Evolutionary conservation across 2,888 invertebrate species (phyloP), one percentile per base, ranked within the genome.

Genomic region (Acronicta alni): DNA sequence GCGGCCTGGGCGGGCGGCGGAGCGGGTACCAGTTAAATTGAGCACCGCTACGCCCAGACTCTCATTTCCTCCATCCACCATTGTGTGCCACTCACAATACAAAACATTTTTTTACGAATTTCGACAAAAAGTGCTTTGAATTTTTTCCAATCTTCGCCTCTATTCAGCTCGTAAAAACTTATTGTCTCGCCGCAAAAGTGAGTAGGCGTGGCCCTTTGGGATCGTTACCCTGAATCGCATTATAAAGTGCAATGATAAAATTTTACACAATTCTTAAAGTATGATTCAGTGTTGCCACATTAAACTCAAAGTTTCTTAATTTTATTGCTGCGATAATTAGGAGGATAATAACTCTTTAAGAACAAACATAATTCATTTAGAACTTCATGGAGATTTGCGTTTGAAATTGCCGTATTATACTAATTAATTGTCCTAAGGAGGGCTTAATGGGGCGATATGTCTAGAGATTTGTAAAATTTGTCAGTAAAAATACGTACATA

Each of bases 31-130:
- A 90, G 92, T 90, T 93, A 92, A 93, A 93, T 92, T 92, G 92
- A 92, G 93, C 90, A 85, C 83, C 77, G 84, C 84, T 82, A 88
- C 88, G 85, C 89, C 92, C 92, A 93, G 93, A 93, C 93, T 92
- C 92, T 92, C 92, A 92, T 93, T 93, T 93, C 93, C 93, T 93
- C 88, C 87, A 88, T 86, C 89, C 84, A 82, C 90, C 86, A 93
- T 93, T 93, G 93, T 93, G 85, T 87, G 85, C 89, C 87, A 88
- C 88, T 91, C 91, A 93, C 93, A 93, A 94, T 93, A 92, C 93
- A 92, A 92, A 93, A 93, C 91, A 93, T 91, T 92, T 92, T 91
- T 92, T 89, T 90, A 89, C 88, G 87, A 92, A 92, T 92, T 93
- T 90, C 90, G 85, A 92, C 92, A 90, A 92, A 92, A 92, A 92